Base-by-base conservation (phyloP, 2,888 invertebrate species). In the Lottia gigantea region DNA sequence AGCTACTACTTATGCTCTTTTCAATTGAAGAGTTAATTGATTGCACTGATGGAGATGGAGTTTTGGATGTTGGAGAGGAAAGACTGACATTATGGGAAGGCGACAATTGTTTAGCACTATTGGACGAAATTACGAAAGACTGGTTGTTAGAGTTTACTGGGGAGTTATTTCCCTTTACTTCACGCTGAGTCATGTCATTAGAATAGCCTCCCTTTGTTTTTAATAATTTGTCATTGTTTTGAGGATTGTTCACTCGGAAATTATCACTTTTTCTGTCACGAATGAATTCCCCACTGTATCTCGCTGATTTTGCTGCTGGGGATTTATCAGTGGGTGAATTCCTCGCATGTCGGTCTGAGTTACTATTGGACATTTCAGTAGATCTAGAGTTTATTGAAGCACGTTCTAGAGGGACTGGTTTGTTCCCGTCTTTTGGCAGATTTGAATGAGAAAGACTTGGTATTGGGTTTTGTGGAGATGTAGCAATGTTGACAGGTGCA, bases 1-100 rank as follows among this genome's bases (percentile, higher is more conserved):
- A 19, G 23, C 19, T 23, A 55, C 55, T 23, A 55, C 55, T 55
- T 23, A 23, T 55, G 12, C 12, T 46, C 46, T 47, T 46, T 46
- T n/a, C 46, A 40, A 46, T n/a, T 45, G 47, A 46, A 46, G 65
- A 65, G 65, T 47, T 45, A 23, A 19, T 65, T 46, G 65, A 65
- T 46, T 65, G 19, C 47, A 47, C 65, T 19, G 26, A n/a, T 65
- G 40, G 15, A 16, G 64, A 62, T 23, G 68, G n/a, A 4, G 46
- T 46, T 1, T n/a, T 64, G 46, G 19, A 23, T 11, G 55, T 55
- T 23, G 55, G 55, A 23, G 19, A 55, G 12, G 55, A 55, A 55
- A 55, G 55, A 55, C 55, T 55, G 19, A 15, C 23, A 23, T 55
- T 55, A 23, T 19, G 23, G 23, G 19, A 23, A 23, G 55, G 55